Evolutionary conservation across 2,797 vertebrate genomes (phyloP).

Genomic region (Eulemur mongoz): DNA sequence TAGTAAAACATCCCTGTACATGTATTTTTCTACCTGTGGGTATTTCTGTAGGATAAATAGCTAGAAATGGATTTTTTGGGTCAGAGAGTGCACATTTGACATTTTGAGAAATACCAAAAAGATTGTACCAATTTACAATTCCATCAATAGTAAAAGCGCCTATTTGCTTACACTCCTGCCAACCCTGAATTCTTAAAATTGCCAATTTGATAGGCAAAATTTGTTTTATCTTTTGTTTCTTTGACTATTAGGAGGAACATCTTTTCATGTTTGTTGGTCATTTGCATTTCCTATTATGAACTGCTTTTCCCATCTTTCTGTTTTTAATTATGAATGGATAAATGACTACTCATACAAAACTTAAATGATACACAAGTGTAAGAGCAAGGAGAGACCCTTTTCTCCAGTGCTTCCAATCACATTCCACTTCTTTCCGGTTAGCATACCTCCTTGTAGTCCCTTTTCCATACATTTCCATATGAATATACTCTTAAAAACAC

Average conservation of each 20-base stretch:
- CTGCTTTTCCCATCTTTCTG: not conserved
- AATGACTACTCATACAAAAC: constrained; percentile 21
- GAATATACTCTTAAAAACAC: not conserved
- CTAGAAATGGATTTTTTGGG: not conserved
- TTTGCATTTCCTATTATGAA: constrained; percentile 41
- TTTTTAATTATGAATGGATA: constrained; percentile 22
- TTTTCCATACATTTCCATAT: not conserved
- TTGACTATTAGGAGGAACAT: not conserved
- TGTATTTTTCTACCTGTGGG: constrained; percentile 48
- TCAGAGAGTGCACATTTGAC: constrained; percentile 44
- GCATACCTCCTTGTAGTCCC: not conserved
- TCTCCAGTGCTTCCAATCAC: not conserved
- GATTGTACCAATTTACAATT: not conserved
- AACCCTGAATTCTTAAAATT: constrained; percentile 9
- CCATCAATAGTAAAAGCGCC: not conserved
- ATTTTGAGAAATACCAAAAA: constrained; percentile 37
- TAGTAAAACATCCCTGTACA: constrained; percentile 18
- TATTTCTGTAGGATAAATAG: constrained; percentile 48
- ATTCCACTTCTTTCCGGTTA: not conserved
- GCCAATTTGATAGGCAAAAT: not conserved
- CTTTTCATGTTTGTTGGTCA: not conserved
- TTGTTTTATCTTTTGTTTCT: not conserved
- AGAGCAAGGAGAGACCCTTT: constrained; percentile 33
- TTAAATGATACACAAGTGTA: not conserved
- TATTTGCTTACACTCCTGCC: not conserved